Base-by-base conservation (phyloP, 2,797 vertebrate species). In the Sarcoramphus papa region DNA sequence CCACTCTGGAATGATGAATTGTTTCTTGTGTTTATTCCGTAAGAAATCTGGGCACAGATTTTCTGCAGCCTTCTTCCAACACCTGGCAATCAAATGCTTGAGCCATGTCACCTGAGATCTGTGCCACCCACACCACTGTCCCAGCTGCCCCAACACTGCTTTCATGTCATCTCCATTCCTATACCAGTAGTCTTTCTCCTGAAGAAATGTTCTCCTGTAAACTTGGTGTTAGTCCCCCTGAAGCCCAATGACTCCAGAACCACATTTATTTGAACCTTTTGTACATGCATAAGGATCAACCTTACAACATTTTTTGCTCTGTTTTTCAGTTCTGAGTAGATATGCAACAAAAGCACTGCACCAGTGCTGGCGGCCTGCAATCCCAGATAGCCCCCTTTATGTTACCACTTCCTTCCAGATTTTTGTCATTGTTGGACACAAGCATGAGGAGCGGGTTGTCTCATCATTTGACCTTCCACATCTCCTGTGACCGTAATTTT, bases 331-430 rank as follows among this genome's bases (percentile, higher is more conserved):
- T 95, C 35, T 65, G 27, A 40, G 62, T 54, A 67, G 35, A 47
- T 21, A 35, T 18, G 22, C 37, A 85, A 78, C 30, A 77, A 85
- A 84, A 93, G 3, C 21, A 27, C 25, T 60, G n/a, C 16, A 28
- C 17, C 28, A 60, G 64, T 35, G 28, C 41, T 78, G 68, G 45
- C 57, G 90, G 45, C 37, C 62, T 83, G 37, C 30, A 90, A 57
- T 70, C 62, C 41, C 75, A 85, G 75, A 77, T 54, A 92, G 35
- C 53, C 76, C 40, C 62, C 91, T 85, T 80, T 50, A 30, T 33
- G 45, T 85, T 91, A 75, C 73, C 90, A 78, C 87, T 91, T 96
- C 93, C 85, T 93, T 92, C 69, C 85, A 90, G 53, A 77, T 35
- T 91, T 91, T 86, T 81, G 82, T 83, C 82, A 24, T 80, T 80